phyloP scores from a whole-genome alignment of 2,888 invertebrate genomes.

The Lithosia quadra region DNA sequence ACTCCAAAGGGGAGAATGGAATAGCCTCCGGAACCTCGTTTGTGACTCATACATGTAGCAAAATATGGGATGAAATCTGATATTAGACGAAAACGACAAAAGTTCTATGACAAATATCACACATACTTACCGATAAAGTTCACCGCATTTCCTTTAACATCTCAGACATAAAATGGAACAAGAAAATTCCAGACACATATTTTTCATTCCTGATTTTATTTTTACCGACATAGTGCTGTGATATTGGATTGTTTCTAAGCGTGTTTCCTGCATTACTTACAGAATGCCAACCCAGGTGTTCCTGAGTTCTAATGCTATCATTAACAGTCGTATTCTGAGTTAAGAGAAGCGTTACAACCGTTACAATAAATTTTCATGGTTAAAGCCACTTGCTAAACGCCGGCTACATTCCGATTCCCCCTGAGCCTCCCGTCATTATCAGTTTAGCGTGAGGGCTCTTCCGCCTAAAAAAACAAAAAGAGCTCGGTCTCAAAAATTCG shows the following conservation, averaged over 20 bases:
- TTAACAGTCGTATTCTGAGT: conserved; percentile 74
- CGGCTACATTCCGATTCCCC: conserved; percentile 60
- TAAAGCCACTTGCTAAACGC: conserved; percentile 71
- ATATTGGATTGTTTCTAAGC: conserved; percentile 34
- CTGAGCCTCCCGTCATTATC: conserved; percentile 78
- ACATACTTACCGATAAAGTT: conserved; percentile 31
- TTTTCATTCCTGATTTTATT: conserved; percentile 24
- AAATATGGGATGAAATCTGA: conserved; percentile 46
- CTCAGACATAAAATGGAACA: conserved; percentile 17
- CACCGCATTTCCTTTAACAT: conserved; percentile 21
- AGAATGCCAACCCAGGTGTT: conserved; percentile 69
- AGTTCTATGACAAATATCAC: conserved; percentile 44
- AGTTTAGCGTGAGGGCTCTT: conserved; percentile 81
- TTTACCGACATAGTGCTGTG: conserved; percentile 8
- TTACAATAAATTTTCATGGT: conserved; percentile 82
- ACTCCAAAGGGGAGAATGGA: conserved; percentile 56
- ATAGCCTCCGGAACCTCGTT: conserved; percentile 34
- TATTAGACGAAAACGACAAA: conserved; percentile 32
- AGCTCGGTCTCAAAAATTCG: conserved; percentile 74
- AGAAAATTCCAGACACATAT: conserved; percentile 6
- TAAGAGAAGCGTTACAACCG: conserved; percentile 74
- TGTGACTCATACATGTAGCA: conserved; percentile 44
- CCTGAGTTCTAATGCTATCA: conserved; percentile 67
- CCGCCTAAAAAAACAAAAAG: conserved; percentile 68
- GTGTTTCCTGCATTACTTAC: conserved; percentile 37